Base-by-base conservation (phyloP, 2,113 vertebrate genomes). In the Megalops atlanticus region DNA sequence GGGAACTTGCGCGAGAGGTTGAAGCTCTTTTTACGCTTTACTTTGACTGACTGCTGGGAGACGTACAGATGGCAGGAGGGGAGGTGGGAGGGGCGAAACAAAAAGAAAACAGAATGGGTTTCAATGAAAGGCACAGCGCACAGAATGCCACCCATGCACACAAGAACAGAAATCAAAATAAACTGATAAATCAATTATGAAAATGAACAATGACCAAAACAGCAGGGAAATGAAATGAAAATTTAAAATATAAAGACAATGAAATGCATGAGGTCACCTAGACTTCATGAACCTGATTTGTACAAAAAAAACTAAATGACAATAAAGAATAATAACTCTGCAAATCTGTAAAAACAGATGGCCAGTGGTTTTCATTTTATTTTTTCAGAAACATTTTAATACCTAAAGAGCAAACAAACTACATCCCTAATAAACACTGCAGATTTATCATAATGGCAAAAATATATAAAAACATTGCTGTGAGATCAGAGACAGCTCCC, bases 11-110 rank as follows among this genome's bases (percentile, higher is more conserved):
- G 98, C 85, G 98, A 99, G 90, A 99, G 97, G 94, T 97, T 97
- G 90, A 99, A 99, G 97, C 98, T 99, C 98, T 99, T 99, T 99
- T 98, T 99, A 96, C 96, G 98, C 96, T 98, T 99, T 95, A 97
- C 96, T 98, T 98, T 99, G 96, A 97, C 96, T 92, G 92, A 96
- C 97, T 98, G 96, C 94, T 91, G 91, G 94, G 89, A 92, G 92
- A 93, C 94, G 96, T 82, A 85, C 86, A 87, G 87, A 85, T 80
- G 83, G 40, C 70, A 31, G 91, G 90, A 88, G 87, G 84, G 70
- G 78, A 69, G 84, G 85, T 70, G 78, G 69, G 78, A 86, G 82
- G 88, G 92, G 89, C 86, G 92, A 84, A 88, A 87, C 49, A 86
- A 91, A 91, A 88, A 87, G 90, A 92, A 88, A 92, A 93, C 88